Evolutionary conservation across 30 jellyfish, hydroid and myxozoan species (phyloP).

Genomic region (Chrysaora quinquecirrha): DNA sequence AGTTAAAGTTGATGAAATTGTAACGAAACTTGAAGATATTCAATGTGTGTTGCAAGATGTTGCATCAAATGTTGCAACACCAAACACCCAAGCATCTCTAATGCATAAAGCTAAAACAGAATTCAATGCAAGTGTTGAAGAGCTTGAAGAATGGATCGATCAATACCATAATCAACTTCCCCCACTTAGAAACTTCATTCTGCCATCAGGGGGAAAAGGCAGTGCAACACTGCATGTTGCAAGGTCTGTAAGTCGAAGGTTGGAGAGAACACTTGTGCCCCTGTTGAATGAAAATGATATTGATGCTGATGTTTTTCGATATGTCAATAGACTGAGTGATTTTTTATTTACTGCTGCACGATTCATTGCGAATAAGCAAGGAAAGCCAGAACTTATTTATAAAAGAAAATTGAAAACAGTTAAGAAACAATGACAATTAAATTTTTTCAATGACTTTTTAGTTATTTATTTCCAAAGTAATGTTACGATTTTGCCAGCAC

Average conservation of each 20-base stretch:
- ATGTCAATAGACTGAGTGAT: constrained; percentile 88
- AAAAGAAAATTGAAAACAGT: constrained; percentile 69
- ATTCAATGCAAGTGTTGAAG: constrained; percentile 47
- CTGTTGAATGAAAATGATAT: constrained; percentile 51
- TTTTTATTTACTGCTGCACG: constrained; percentile 88
- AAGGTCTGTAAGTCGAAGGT: constrained; percentile 78
- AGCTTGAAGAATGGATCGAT: constrained; percentile 84
- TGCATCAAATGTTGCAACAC: constrained; percentile 89
- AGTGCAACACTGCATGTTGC: constrained; percentile 89
- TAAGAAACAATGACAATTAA: constrained; percentile 53
- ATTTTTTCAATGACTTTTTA: constrained; percentile 88
- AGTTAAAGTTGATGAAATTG: constrained; percentile 24
- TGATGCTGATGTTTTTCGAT: constrained; percentile 55
- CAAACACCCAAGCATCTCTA: constrained; percentile 47
- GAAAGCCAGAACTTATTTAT: constrained; percentile 72
- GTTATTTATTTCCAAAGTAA: no score
- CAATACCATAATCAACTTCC: constrained; percentile 68
- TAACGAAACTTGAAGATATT: constrained; percentile 44
- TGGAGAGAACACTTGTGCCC: constrained; percentile 85
- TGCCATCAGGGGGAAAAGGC: constrained; percentile 96
- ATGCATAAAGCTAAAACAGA: constrained; percentile 45
- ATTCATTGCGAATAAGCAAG: constrained; percentile 75
- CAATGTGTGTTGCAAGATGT: constrained; percentile 91
- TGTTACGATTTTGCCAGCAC: no score
- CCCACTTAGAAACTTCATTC: constrained; percentile 78